phyloP scores from a whole-genome alignment of 2,888 invertebrate genomes.

The Catocala fraxini region DNA sequence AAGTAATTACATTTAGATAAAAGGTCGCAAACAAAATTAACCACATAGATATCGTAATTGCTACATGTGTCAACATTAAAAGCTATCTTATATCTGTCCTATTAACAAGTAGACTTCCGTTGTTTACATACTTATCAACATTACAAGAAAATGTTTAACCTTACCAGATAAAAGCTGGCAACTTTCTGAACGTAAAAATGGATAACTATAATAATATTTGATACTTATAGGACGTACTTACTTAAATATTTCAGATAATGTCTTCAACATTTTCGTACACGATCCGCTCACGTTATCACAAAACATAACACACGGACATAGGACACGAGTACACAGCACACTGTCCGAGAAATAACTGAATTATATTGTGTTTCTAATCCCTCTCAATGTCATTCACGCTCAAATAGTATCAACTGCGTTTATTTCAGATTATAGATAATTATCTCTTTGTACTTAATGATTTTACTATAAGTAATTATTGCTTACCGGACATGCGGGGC shows the following conservation, averaged over 20 bases:
- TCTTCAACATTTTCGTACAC: conserved; percentile 14
- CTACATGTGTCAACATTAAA: too few species aligned
- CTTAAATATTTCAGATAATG: conserved; percentile 25
- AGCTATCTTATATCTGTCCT: too few species aligned
- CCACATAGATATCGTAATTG: too few species aligned
- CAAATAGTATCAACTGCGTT: conserved; percentile 4
- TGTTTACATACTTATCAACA: conserved; percentile 36
- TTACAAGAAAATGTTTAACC: conserved; percentile 2
- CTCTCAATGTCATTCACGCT: conserved; percentile 23
- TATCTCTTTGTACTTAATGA: not conserved
- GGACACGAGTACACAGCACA: conserved; percentile 13
- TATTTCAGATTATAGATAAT: conserved; percentile 10
- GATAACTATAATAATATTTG: not conserved
- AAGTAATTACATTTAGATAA: too few species aligned
- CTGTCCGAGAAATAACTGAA: conserved; percentile 18
- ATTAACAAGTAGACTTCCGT: conserved; percentile 14
- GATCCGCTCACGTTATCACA: conserved; percentile 27
- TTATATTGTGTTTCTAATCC: conserved; percentile 19
- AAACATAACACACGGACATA: conserved; percentile 2
- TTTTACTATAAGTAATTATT: not conserved
- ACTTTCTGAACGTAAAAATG: not conserved
- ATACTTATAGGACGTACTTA: conserved; percentile 23
- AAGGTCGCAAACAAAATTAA: too few species aligned
- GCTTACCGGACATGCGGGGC: not conserved
- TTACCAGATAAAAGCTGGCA: not conserved